Evolutionary conservation across 1,140 invertebrate genomes (phyloP).

Genomic region (Psix sp.): DNA sequence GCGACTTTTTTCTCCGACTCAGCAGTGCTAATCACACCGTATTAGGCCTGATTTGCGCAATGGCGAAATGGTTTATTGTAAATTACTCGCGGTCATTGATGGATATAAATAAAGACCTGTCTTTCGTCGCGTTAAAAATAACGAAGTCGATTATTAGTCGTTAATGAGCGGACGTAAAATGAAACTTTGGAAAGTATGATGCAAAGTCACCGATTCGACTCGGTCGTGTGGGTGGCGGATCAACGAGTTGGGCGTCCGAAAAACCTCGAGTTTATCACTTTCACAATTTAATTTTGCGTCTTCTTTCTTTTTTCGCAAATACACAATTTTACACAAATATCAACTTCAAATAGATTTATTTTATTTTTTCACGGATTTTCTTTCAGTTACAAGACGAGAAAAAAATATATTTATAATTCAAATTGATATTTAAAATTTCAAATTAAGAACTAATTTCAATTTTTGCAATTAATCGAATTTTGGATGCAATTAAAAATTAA

Average conservation of each 20-base stretch:
- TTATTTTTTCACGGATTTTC: no score
- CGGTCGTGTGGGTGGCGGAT: background rate
- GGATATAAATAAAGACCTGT: background rate
- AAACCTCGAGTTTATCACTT: background rate
- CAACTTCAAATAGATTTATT: no score
- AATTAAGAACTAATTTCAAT: no score
- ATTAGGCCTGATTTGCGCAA: background rate
- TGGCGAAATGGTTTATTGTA: background rate
- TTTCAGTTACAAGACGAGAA: no score
- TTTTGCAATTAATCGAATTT: no score
- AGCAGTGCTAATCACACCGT: background rate
- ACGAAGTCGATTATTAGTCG: background rate
- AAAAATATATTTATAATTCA: no score
- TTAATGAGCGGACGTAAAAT: background rate
- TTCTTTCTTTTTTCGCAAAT: background rate
- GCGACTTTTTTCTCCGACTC: background rate
- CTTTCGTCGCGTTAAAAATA: conserved; percentile 1
- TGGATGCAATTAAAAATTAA: no score
- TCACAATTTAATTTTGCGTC: background rate
- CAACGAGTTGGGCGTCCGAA: background rate
- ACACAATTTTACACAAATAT: no score
- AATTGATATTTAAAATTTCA: no score
- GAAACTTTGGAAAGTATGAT: conserved; percentile 1
- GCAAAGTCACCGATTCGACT: background rate
- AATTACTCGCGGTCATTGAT: background rate